Conservation (phyloP, 2,888 invertebrate species). For the Sicus ferrugineus region DNA sequence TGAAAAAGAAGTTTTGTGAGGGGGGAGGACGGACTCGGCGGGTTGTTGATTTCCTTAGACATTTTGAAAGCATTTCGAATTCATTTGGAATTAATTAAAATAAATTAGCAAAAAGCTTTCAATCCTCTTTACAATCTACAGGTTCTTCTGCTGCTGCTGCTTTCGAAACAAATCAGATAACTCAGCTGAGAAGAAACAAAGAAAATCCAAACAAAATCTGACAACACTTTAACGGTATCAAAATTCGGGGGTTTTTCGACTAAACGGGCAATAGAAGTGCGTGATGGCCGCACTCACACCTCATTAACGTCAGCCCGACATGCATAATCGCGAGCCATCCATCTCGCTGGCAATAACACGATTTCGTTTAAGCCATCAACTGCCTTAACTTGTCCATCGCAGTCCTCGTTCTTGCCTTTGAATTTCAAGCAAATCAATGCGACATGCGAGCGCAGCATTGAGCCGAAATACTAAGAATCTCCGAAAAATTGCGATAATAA, state of each 20-base stretch:
- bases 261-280: conserved; percentile 42
- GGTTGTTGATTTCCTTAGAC: too few species aligned
- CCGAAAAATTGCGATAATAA: conserved; percentile 36
- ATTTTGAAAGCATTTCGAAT: too few species aligned
- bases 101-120: too few species aligned
- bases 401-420: too few species aligned
- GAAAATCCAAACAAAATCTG: neutral
- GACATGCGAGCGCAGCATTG: conserved; percentile 16
- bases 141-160: too few species aligned
- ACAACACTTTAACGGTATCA: neutral
- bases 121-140: too few species aligned
- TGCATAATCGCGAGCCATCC: conserved; percentile 17
- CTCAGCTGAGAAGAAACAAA: too few species aligned
- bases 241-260: neutral
- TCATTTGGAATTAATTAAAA: too few species aligned
- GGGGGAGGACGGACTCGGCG: too few species aligned
- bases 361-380: conserved; percentile 24
- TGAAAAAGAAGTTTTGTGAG: neutral
- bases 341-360: conserved; percentile 7
- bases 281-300: conserved; percentile 36
- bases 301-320: conserved; percentile 41
- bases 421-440: conserved; percentile 39
- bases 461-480: neutral
- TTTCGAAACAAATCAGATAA: too few species aligned
- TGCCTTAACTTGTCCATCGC: too few species aligned